Evolutionary conservation across 53 echinoderm and acorn worm genomes (phyloP), one percentile per base, ranked within the genome.

Genomic region (Zoroaster sp.): DNA sequence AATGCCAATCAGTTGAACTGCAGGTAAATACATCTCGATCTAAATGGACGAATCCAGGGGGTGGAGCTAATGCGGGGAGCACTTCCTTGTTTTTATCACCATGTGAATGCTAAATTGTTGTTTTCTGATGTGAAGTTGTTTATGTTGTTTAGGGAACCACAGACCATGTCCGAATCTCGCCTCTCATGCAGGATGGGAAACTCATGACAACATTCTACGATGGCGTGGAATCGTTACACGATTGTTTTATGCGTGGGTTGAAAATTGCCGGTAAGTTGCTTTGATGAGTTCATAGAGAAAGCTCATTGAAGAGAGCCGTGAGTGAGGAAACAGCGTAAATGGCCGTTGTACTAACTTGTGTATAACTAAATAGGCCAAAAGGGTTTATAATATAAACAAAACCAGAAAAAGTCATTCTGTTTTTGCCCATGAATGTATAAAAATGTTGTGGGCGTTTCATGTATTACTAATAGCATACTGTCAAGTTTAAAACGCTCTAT

Each of bases 231-330:
- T 91, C 97, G 35, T 88, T 97, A 18, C 85, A 97, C 88, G 93
- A 97, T 79, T 92, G 78, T 36, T 97, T 97, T 59, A 82, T 94
- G 75, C 87, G 95, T 39, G 97, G 97, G 3, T 38, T 91, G 65
- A 59, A 88, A 46, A 59, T 92, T n/a, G 93, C 95, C 5, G 88
- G 97, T 94, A 88, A 91, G 93, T 42, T 40, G 20, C 6, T 41
- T 42, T 28, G 38, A 21, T 36, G 47, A 34, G 17, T 40, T 10
- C 8, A 47, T 14, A 8, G 8, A 10, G 8, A 47, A 47, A 47
- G 8, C 49, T 47, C 49, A 47, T 10, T 10, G 14, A 47, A 47
- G 49, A 47, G 14, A 47, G 8, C 8, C 14, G 8, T 14, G 8
- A 10, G 14, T 47, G 8, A 14, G 14, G 14, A 14, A 10, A 10